Evolutionary conservation across 53 echinoderm and acorn worm species (phyloP), one percentile per base, ranked within the genome.

Genomic region (Antedon mediterranea): DNA sequence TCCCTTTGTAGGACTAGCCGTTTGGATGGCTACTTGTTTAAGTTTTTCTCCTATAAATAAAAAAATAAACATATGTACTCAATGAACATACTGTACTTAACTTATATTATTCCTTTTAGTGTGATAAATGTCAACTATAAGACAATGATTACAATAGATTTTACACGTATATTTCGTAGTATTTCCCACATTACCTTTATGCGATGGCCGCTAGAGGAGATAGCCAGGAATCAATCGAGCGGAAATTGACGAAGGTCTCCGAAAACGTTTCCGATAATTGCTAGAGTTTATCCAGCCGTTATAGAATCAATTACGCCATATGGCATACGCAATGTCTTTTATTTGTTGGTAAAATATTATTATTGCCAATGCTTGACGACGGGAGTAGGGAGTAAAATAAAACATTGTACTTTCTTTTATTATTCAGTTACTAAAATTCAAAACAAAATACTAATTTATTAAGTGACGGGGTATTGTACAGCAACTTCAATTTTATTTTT

Each of bases 1-100:
- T 84, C 90, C 90, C 82, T 74, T 88, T 72, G 78, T 74, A 93
- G 93, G 90, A 88, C 90, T 82, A 78, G 82, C 93, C 93, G 93
- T 90, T 93, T 88, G 85, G 81, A 81, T 81, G 82, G 81, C 87
- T 90, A 82, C 90, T 83, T 87, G 79, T 79, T 87, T 81, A 77
- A 81, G 84, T 57, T 57, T 57, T 57, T 87, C 90, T 90, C 90
- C 90, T 90, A 79, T 73, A 28, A 85, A 90, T 84, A 75, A 20
- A 80, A 30, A 71, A 78, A 82, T 73, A 82, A 85, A 75, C 75
- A 44, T 74, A 90, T 43, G 43, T 31, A 79, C 33, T 82, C 77
- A 32, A 84, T 79, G 13, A 80, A 57, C 11, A 57, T 57, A 26
- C 57, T 57, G 57, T 57, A 57, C 57, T 57, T 57, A 57, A 57